phyloP scores from a whole-genome alignment of 2,888 invertebrate species.

The Ommatoiulus sabulosus region DNA sequence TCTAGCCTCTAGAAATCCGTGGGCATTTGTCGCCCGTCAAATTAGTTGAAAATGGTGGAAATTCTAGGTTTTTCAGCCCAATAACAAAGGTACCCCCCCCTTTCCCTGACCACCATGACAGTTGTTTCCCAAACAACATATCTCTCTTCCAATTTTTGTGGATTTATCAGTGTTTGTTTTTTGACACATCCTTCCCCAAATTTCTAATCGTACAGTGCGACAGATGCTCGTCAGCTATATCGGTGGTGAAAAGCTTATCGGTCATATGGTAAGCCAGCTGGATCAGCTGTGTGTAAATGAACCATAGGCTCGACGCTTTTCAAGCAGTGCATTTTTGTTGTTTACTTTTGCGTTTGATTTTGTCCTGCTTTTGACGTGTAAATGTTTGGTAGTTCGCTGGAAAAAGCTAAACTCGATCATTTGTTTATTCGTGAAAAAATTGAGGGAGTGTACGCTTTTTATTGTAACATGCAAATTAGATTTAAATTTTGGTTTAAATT shows the following conservation, averaged over 20 bases:
- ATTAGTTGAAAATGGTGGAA: not conserved
- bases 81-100: not conserved
- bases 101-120: not conserved
- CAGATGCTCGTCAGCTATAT: not conserved
- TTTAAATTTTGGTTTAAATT: too few relatives aligned
- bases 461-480: too few relatives aligned
- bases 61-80: not conserved
- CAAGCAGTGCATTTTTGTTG: too few relatives aligned
- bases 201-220: not conserved
- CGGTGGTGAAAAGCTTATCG: not conserved
- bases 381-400: too few relatives aligned
- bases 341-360: too few relatives aligned
- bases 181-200: not conserved
- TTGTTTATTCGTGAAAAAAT: too few relatives aligned
- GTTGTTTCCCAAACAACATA: not conserved
- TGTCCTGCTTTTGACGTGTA: too few relatives aligned
- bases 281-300: conserved; percentile 33
- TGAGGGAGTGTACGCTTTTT: too few relatives aligned
- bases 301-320: not conserved
- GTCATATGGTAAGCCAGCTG: not conserved
- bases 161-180: not conserved
- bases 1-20: not conserved
- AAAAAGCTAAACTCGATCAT: too few relatives aligned
- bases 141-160: not conserved
- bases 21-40: not conserved